Evolutionary conservation across 92 coral and sea anemone genomes (phyloP).

Genomic region (Siderastrea radians): DNA sequence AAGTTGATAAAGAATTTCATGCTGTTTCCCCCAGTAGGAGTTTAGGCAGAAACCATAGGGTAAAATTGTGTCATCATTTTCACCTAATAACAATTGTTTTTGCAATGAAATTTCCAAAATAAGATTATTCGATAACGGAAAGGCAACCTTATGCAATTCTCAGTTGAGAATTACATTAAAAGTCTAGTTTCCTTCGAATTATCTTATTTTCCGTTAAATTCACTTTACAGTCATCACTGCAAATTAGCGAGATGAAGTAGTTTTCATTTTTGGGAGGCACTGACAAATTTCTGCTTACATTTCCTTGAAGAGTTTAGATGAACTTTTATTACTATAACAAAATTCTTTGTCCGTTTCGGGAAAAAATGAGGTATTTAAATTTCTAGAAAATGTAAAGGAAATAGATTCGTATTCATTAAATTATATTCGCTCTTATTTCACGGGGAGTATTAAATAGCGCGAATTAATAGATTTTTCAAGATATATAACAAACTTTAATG

Average conservation of each 20-base stretch:
- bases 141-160: conserved; percentile 9
- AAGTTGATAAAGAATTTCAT: conserved; percentile 20
- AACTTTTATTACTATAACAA: conserved; percentile 12
- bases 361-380: conserved; percentile 7
- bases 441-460: neutral
- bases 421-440: neutral
- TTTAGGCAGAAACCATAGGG: neutral
- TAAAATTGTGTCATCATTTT: neutral
- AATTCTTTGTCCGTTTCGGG: neutral
- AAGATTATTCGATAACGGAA: conserved; percentile 42
- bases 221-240: neutral
- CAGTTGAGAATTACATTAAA: neutral
- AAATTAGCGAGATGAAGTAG: neutral
- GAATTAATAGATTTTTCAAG: neutral
- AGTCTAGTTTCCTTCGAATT: conserved; percentile 11
- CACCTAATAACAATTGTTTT: conserved; percentile 11
- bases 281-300: neutral
- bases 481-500: neutral
- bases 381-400: conserved; percentile 24
- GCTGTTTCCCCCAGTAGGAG: conserved; percentile 12
- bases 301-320: neutral
- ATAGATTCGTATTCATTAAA: conserved; percentile 1
- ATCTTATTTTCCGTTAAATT: conserved; percentile 18
- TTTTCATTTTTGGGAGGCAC: conserved; percentile 5
- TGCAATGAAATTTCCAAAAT: conserved; percentile 4